phyloP scores from a whole-genome alignment of 2,797 vertebrate genomes.

The Spheniscus humboldti region DNA sequence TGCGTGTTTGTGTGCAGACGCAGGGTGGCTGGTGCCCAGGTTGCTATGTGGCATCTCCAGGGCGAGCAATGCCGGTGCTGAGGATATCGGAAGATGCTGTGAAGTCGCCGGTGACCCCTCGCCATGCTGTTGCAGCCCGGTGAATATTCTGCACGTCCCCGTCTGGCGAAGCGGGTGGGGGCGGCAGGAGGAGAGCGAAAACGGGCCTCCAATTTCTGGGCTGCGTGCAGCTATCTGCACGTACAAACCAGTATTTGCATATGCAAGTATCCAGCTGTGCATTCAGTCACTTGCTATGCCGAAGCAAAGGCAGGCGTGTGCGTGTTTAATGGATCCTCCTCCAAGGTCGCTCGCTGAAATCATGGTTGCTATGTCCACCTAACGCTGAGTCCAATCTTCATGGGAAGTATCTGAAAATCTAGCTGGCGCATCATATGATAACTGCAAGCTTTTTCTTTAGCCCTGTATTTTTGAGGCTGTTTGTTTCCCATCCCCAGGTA shows the following conservation, averaged over 20 bases:
- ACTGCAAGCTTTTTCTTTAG: not conserved
- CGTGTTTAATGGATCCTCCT: not conserved
- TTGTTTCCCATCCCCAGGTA: not conserved
- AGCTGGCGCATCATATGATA: accelerated
- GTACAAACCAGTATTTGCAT: not conserved
- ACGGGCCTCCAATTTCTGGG: not conserved
- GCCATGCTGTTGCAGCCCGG: accelerated
- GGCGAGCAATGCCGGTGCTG: not conserved
- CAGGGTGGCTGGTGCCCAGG: not conserved
- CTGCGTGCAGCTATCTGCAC: not conserved
- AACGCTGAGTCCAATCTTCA: not conserved
- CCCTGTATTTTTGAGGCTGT: not conserved
- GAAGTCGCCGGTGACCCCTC: not conserved
- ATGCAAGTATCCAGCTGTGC: slow-evolving; percentile 40
- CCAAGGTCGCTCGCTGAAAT: not conserved
- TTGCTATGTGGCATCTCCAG: slow-evolving; percentile 18
- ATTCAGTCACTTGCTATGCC: not conserved
- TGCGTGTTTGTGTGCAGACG: not conserved
- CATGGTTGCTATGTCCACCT: not conserved
- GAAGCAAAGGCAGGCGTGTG: not conserved
- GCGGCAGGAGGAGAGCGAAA: not conserved
- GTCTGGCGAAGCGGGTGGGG: not conserved
- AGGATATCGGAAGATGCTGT: not conserved
- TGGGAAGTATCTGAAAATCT: not conserved
- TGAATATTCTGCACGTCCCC: not conserved